Evolutionary conservation across 2,888 invertebrate genomes (phyloP), one percentile per base, ranked within the genome.

Genomic region (Chouioia cunea): DNA sequence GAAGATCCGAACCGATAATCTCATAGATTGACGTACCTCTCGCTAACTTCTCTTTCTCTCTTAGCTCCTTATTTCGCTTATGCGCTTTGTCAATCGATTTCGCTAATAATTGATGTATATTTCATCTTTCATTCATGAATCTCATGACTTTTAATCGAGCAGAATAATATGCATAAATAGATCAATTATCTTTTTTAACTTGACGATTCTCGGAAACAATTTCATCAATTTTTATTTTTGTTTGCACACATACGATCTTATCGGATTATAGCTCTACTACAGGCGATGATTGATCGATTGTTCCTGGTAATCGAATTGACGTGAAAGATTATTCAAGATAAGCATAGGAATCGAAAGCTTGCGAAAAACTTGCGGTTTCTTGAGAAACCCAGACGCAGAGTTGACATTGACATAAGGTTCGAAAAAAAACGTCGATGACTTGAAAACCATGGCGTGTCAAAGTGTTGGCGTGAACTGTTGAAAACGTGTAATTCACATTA

Each of bases 11-110:
- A 27, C 1, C 27, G n/a, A n/a, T n/a, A 48, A 18, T 48, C 48
- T 48, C 48, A 16, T 12, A 6, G 36, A 36, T 36, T 36, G 36
- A 36, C 36, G 36, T 36, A 36, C 12, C 36, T 36, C 53, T 43
- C 44, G 47, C 48, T 36, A 18, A 6, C 36, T 22, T 18, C n/a
- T 22, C 27, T 18, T 46, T 36, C 50, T 8, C 53, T 18, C 27
- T 54, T 36, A 16, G n/a, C 4, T 65, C 36, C 50, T 44, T n/a
- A n/a, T 22, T 63, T 50, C 44, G 54, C 54, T 8, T 48, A 48
- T 58, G 69, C 64, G 50, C 69, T 47, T 69, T 63, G 64, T 50
- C 69, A 58, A 69, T 52, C 69, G 14, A 64, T 69, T 64, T 18
- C 52, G 6, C 63, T 64, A 69, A 69, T 62, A 16, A 69, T 52